A percentile compares a stretch with the other conserved stretches of the same genome.
Conservation (phyloP, 2,888 invertebrate genomes). For the Diadegma fenestrale region DNA sequence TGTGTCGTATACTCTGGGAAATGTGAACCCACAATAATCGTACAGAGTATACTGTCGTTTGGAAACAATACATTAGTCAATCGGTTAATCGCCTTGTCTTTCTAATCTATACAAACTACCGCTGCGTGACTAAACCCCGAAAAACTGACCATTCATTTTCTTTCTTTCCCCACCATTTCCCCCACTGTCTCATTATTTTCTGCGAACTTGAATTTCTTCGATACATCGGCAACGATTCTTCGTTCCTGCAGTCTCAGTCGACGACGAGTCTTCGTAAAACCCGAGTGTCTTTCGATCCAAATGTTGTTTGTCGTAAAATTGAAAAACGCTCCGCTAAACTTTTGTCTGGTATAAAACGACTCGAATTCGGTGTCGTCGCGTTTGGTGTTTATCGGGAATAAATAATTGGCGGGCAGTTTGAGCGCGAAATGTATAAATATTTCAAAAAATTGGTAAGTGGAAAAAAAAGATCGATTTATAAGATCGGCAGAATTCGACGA, state of each 20-base stretch:
- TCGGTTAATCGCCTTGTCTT: slow-evolving; percentile 21
- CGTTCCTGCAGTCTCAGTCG: slow-evolving; percentile 38
- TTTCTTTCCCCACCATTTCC: background rate
- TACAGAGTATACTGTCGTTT: slow-evolving; percentile 38
- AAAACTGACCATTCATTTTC: slow-evolving; percentile 10
- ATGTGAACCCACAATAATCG: slow-evolving; percentile 35
- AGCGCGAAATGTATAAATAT: slow-evolving; percentile 49
- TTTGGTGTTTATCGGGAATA: background rate
- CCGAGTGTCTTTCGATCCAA: background rate
- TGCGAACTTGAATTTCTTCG: slow-evolving; percentile 13
- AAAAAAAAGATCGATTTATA: background rate
- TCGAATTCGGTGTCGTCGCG: background rate
- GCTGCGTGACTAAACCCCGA: slow-evolving; percentile 49
- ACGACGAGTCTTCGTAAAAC: slow-evolving; percentile 11
- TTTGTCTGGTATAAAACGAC: background rate
- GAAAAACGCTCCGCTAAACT: background rate
- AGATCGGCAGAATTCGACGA: background rate
- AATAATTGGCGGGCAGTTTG: background rate
- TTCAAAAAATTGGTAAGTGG: slow-evolving; percentile 53
- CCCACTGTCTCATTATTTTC: slow-evolving; percentile 6
- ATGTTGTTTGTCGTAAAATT: background rate
- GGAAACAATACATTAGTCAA: slow-evolving; percentile 39
- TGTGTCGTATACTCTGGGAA: slow-evolving; percentile 11
- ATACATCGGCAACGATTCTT: slow-evolving; percentile 12
- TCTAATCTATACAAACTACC: slow-evolving; percentile 28